Conservation (phyloP, 2,888 invertebrate genomes). For the Pachycephus smyrnensis region DNA sequence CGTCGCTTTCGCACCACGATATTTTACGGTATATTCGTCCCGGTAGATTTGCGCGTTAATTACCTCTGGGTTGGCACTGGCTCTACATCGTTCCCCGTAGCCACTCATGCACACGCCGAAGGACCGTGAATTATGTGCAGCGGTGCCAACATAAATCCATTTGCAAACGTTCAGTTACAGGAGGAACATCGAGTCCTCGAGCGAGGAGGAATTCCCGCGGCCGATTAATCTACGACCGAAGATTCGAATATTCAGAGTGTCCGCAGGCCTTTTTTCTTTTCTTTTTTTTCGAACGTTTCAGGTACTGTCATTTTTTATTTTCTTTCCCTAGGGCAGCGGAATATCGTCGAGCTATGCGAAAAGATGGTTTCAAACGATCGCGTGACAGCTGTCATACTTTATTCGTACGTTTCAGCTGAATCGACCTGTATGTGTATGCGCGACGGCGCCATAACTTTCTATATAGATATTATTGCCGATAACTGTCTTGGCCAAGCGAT, state of each 20-base stretch:
- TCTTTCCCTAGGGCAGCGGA: neutral
- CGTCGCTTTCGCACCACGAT: neutral
- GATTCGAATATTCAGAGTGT: constrained; percentile 8
- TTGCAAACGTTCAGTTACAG: constrained; percentile 42
- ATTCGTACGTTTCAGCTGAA: neutral
- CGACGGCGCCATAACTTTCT: no score
- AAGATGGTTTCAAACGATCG: neutral
- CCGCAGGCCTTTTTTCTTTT: neutral
- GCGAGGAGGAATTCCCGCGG: constrained; percentile 9
- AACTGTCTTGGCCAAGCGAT: neutral
- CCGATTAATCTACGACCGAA: neutral
- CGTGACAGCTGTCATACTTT: neutral
- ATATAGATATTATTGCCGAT: no score
- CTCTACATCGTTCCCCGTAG: constrained; percentile 24
- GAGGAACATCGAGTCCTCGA: constrained; percentile 30
- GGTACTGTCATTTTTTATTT: neutral
- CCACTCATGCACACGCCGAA: constrained; percentile 41
- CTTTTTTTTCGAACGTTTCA: neutral
- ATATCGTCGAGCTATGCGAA: neutral
- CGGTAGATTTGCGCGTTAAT: constrained; percentile 47
- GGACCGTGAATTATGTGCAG: constrained; percentile 46
- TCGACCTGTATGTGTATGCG: neutral
- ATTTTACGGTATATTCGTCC: constrained; percentile 33
- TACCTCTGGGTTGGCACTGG: constrained; percentile 31
- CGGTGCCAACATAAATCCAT: constrained; percentile 47